phyloP scores from a whole-genome alignment of 2,888 invertebrate species.

The Himalopsyche kuldschensis region DNA sequence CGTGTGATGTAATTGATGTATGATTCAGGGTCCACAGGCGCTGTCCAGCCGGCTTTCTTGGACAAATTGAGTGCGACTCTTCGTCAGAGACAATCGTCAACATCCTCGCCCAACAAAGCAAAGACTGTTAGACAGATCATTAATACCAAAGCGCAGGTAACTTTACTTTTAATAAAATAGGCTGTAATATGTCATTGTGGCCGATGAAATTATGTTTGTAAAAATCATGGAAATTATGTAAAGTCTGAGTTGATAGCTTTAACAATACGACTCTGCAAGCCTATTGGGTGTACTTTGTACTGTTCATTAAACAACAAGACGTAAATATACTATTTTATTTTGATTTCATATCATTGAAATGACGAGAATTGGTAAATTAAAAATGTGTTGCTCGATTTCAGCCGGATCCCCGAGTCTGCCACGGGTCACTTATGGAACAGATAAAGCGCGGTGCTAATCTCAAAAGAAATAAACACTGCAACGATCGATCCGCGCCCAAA shows the following conservation, averaged over 20 bases:
- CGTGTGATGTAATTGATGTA: too few species aligned
- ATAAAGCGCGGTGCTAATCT: constrained; percentile 84
- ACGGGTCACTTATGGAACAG: constrained; percentile 93
- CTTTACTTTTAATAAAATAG: background rate
- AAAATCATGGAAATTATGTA: too few species aligned
- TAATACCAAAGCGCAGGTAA: constrained; percentile 69
- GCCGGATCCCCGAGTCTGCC: constrained; percentile 77
- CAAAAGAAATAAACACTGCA: constrained; percentile 74
- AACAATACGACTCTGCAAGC: too few species aligned
- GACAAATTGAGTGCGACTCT: constrained; percentile 82
- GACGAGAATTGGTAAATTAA: background rate
- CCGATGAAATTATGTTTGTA: too few species aligned
- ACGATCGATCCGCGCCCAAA: constrained; percentile 87
- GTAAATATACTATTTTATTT: too few species aligned
- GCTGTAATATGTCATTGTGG: too few species aligned
- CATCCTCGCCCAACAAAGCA: constrained; percentile 56
- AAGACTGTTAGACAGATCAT: constrained; percentile 73
- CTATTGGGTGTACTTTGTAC: too few species aligned
- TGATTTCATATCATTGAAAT: too few species aligned
- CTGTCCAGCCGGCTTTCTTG: constrained; percentile 62
- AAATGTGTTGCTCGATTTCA: constrained; percentile 46
- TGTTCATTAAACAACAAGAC: too few species aligned
- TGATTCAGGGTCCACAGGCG: constrained; percentile 20
- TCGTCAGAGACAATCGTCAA: constrained; percentile 55
- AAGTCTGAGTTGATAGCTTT: too few species aligned